Evolutionary conservation across 2,113 vertebrate species (phyloP), one percentile per base, ranked within the genome.

Genomic region (Lanius collurio): DNA sequence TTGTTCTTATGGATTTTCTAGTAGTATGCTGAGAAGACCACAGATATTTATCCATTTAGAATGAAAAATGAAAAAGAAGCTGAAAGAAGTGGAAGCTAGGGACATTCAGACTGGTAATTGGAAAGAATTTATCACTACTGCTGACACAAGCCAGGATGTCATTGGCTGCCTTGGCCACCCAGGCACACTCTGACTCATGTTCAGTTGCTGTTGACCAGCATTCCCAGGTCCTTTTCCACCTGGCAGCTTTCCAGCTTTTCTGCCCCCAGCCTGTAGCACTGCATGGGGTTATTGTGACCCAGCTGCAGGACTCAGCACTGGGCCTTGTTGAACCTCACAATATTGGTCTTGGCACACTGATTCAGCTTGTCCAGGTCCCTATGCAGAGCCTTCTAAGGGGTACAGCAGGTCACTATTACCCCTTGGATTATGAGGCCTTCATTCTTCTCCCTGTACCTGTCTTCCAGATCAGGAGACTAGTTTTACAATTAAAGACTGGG

Each of bases 241-340:
- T 0, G 7, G 10, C 18, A 42, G 14, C 0, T 76, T 55, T 62
- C 21, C 63, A 76, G 15, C 0, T 26, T 15, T 11, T 47, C 26
- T 69, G 17, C 1, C 26, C 28, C 5, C 24, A 76, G 21, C 9
- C 26, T 49, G 21, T 27, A 49, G 15, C 2, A 2, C 47, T 76
- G 11, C 14, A 21, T 0, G 0, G 26, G 17, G 9, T 19, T 62
- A 7, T 60, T 68, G 9, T 62, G 41, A 55, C 14, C 8, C 11
- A 31, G 7, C 20, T 10, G 4, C 33, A n/a, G 24, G 20, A 62
- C 11, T 26, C 0, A 0, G 8, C 11, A 35, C 5, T 15, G 15
- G 20, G 16, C 11, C 7, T 35, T 35, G 14, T 47, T 69, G 47
- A 62, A 69, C n/a, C 4, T 35, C 39, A n/a, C 31, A 41, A 15